These are phyloP conservation scores for Sinelater perroti DNA, from an alignment of 2,888 invertebrate genomes.

Conservation along the genomic window DNA sequence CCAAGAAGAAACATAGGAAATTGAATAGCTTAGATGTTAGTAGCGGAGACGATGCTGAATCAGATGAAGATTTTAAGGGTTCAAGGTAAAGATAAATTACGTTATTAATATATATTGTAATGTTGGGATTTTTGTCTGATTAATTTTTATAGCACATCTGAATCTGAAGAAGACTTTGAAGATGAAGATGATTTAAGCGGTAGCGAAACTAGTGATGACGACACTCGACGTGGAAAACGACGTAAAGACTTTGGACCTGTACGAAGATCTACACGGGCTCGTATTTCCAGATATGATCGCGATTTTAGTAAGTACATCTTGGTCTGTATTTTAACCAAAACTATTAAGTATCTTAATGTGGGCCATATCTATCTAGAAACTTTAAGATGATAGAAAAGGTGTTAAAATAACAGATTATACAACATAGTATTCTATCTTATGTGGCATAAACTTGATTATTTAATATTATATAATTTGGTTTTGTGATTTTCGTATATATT, in stretches of 20 bases:
- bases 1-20: constrained; percentile 75
- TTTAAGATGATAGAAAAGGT: too few relatives aligned
- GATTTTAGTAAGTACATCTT: constrained; percentile 64
- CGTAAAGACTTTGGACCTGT: constrained; percentile 61
- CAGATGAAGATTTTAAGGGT: constrained; percentile 92
- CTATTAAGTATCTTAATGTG: too few relatives aligned
- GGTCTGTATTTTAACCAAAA: neutral
- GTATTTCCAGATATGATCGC: constrained; percentile 64
- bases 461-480: too few relatives aligned
- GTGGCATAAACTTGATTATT: too few relatives aligned
- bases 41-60: constrained; percentile 80
- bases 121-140: neutral
- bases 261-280: constrained; percentile 65
- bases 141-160: constrained; percentile 50
- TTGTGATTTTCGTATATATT: too few relatives aligned
- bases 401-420: too few relatives aligned
- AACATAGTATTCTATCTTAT: too few relatives aligned
- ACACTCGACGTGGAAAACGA: constrained; percentile 60
- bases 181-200: constrained; percentile 64
- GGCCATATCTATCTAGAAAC: too few relatives aligned
- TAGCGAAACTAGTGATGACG: constrained; percentile 66
- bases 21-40: constrained; percentile 82
- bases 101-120: neutral
- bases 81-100: constrained; percentile 67
- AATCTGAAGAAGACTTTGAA: constrained; percentile 65